phyloP scores from a whole-genome alignment of 1,140 invertebrate species.

The Achatina immaculata region DNA sequence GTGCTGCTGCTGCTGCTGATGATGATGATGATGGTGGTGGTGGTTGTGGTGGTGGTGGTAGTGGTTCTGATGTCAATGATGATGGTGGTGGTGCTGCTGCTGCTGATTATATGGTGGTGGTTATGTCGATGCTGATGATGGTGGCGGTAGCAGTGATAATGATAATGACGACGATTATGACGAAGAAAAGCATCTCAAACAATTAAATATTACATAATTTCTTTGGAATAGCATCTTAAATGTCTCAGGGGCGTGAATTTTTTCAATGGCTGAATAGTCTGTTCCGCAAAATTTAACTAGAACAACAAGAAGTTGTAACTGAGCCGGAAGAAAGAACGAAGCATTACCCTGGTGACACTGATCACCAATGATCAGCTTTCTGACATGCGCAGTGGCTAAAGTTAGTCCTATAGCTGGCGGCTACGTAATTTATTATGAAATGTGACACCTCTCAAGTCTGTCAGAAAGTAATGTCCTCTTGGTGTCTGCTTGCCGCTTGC shows the following conservation, averaged over 20 bases:
- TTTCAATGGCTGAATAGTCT: not conserved
- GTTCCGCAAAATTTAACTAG: not conserved
- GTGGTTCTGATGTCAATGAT: too few relatives aligned
- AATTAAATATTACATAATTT: too few relatives aligned
- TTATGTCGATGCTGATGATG: too few relatives aligned
- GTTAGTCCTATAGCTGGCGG: not conserved
- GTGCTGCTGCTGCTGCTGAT: too few relatives aligned
- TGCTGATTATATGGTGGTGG: too few relatives aligned
- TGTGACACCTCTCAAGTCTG: not conserved
- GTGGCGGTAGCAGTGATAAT: too few relatives aligned
- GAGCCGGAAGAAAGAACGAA: not conserved
- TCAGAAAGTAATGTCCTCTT: constrained; percentile 2
- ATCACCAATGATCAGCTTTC: not conserved
- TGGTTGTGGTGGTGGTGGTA: too few relatives aligned
- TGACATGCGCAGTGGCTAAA: not conserved
- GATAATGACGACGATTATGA: too few relatives aligned
- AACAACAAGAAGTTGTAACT: not conserved
- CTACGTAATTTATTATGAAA: constrained; percentile 23
- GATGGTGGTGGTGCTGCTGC: too few relatives aligned
- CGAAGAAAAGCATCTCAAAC: too few relatives aligned
- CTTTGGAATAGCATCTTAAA: too few relatives aligned
- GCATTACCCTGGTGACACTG: not conserved
- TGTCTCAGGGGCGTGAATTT: not conserved
- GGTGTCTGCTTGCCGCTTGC: not conserved
- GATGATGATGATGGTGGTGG: too few relatives aligned